Evolutionary conservation across 2,113 vertebrate species (phyloP).

Genomic region (Saccopteryx leptura): DNA sequence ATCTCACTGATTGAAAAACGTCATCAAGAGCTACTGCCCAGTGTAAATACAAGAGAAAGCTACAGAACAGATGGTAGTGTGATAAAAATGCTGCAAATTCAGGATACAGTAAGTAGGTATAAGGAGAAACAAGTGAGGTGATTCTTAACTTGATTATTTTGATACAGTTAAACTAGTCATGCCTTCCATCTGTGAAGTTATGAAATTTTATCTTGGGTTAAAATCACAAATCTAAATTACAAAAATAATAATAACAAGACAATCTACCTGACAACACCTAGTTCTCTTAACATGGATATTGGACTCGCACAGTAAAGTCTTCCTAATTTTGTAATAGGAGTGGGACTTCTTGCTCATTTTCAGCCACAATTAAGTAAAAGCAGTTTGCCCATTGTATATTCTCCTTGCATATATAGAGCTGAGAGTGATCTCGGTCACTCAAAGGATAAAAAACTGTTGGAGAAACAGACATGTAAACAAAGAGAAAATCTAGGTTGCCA

Average conservation of each 20-base stretch:
- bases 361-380: background rate
- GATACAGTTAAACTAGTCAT: background rate
- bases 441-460: background rate
- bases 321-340: background rate
- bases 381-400: background rate
- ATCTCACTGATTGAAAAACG: background rate
- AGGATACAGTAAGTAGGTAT: background rate
- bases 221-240: constrained; percentile 6
- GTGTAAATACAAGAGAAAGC: background rate
- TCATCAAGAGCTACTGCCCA: background rate
- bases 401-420: background rate
- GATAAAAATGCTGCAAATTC: background rate
- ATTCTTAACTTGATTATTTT: background rate
- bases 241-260: background rate
- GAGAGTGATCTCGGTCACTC: background rate
- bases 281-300: background rate
- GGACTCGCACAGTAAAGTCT: background rate
- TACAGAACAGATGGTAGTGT: background rate
- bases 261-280: background rate
- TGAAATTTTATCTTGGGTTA: background rate
- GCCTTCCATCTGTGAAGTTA: background rate
- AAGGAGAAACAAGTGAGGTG: background rate
- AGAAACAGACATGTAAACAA: background rate
- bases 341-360: background rate
- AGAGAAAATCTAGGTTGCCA: background rate